phyloP scores from a whole-genome alignment of 2,888 invertebrate genomes.

The Nasonovia ribisnigri region DNA sequence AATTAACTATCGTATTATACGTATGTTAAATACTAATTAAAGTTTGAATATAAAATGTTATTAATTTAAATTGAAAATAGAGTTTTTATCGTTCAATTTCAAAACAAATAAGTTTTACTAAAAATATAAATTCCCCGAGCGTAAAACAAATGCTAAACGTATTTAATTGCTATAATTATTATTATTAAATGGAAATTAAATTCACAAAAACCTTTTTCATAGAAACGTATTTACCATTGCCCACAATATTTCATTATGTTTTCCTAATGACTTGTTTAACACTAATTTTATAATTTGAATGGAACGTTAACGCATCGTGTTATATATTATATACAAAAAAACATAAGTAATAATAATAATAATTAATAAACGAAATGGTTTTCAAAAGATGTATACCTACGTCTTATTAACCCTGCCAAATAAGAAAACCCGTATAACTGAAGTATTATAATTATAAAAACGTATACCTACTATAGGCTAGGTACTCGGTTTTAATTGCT shows the following conservation, averaged over 20 bases:
- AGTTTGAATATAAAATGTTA: background rate
- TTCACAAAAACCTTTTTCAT: background rate
- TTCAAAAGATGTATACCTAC: background rate
- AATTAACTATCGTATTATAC: background rate
- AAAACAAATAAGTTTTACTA: background rate
- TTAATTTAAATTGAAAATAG: constrained; percentile 18
- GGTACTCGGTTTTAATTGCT: background rate
- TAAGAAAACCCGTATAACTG: background rate
- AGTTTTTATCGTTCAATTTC: background rate
- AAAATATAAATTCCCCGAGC: background rate
- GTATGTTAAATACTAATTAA: background rate
- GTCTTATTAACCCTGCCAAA: background rate
- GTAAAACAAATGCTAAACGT: constrained; percentile 23
- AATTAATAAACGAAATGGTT: background rate
- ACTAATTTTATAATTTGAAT: constrained; percentile 3
- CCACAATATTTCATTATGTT: background rate
- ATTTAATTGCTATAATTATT: background rate
- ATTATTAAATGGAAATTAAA: constrained; percentile 29
- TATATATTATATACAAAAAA: no score
- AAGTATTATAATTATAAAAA: no score
- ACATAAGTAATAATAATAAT: background rate
- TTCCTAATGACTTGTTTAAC: background rate
- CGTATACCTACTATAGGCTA: background rate
- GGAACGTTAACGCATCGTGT: background rate
- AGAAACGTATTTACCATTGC: background rate